Base-by-base conservation (phyloP, 2,888 invertebrate genomes). In the Melanargia galathea region DNA sequence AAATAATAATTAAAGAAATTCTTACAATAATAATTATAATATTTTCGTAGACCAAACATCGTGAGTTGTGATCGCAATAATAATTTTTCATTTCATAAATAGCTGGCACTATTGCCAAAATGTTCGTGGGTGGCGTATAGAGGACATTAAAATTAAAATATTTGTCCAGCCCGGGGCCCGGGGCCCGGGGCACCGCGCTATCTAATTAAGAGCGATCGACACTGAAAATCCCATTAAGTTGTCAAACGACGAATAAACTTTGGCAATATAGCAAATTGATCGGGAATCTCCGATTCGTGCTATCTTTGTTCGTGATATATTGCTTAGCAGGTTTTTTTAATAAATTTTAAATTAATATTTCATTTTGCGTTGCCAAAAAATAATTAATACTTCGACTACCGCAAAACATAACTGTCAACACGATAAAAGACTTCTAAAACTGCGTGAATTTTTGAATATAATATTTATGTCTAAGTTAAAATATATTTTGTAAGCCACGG, bases 71-170 rank as follows among this genome's bases (percentile, higher is more conserved):
- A 43, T 2, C 10, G 45, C 10, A 30, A 43, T 26, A 18, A 13
- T 16, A 18, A 45, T 30, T 45, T 56, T 63, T 52, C 52, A 48
- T 33, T 52, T 66, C 40, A 49, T 59, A 59, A 64, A 64, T 60
- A 66, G 63, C 43, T 38, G 46, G 54, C 60, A 57, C 63, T 66
- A 67, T 64, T 65, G 65, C 61, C 60, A 65, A 78, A 79, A 77
- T 74, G 73, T 75, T 79, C 48, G 83, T 85, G 83, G 85, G 84
- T 86, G 85, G 85, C 77, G 76, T 73, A n/a, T n/a, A 70, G 70
- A 71, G 73, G 73, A 74, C 71, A 71, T 78, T 75, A 76, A 78
- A 78, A 79, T 82, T 79, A 79, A 82, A 82, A 81, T 81, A 80
- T 82, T 80, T 76, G 71, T 73, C 73, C 75, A 70, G 76, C 83